Conservation (phyloP, 2,888 invertebrate species). For the Rotaria magnacalcarata region DNA sequence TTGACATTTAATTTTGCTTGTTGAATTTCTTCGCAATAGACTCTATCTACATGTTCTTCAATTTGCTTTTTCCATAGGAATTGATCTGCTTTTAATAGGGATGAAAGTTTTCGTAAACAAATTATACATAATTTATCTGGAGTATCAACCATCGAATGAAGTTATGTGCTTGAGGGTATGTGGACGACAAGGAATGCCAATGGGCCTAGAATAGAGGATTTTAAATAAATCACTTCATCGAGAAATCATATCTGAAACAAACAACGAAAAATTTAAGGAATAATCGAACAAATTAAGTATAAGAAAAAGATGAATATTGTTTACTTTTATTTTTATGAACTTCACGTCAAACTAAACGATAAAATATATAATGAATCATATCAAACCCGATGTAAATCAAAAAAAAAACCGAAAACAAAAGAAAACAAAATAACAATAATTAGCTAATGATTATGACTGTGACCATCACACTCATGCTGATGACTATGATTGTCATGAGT, state of each 20-base stretch:
- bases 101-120: neutral
- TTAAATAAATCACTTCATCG: neutral
- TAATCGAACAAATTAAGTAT: neutral
- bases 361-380: neutral
- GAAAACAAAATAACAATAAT: neutral
- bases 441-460: slow-evolving; percentile 24
- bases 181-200: neutral
- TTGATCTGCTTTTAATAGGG: neutral
- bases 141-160: neutral
- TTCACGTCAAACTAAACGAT: neutral
- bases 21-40: neutral
- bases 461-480: neutral
- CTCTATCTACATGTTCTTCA: neutral
- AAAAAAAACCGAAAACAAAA: neutral
- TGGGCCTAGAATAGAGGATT: neutral
- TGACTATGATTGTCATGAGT: neutral
- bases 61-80: slow-evolving; percentile 13
- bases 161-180: neutral
- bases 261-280: neutral
- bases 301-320: neutral
- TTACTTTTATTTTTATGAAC: neutral
- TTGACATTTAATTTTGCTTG: neutral
- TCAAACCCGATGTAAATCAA: neutral
- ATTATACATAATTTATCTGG: neutral
- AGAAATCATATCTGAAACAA: neutral